phyloP scores from a whole-genome alignment of 2,888 invertebrate genomes.

The Cryptocheilus praepositus region DNA sequence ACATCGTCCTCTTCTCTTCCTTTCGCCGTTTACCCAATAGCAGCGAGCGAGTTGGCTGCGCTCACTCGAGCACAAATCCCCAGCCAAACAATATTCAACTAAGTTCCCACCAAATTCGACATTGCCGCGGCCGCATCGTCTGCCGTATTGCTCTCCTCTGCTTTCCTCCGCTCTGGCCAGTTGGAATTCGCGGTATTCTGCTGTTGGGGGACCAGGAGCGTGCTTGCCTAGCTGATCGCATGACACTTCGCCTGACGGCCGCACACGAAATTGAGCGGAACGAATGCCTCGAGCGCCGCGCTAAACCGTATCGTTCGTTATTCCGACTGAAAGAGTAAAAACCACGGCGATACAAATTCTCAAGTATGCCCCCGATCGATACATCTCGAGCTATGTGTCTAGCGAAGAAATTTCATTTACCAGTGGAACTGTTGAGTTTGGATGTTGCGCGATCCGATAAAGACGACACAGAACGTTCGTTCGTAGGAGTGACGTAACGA shows the following conservation, averaged over 20 bases:
- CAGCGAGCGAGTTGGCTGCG: constrained; percentile 55
- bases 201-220: constrained; percentile 8
- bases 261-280: no score
- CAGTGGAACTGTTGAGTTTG: no score
- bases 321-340: no score
- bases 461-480: no score
- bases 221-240: no score
- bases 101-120: constrained; percentile 69
- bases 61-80: constrained; percentile 61
- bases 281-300: no score
- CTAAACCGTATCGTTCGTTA: no score
- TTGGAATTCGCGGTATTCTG: constrained; percentile 34
- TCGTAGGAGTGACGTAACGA: neutral
- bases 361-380: no score
- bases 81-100: constrained; percentile 69
- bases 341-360: no score
- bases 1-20: constrained; percentile 10
- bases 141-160: constrained; percentile 15
- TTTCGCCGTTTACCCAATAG: constrained; percentile 21
- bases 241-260: no score
- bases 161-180: neutral
- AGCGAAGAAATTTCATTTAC: no score
- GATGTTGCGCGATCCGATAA: neutral
- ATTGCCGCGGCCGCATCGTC: constrained; percentile 39
- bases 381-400: no score